phyloP scores from a whole-genome alignment of 92 coral and sea anemone genomes.

The Nematostella vectensis region DNA sequence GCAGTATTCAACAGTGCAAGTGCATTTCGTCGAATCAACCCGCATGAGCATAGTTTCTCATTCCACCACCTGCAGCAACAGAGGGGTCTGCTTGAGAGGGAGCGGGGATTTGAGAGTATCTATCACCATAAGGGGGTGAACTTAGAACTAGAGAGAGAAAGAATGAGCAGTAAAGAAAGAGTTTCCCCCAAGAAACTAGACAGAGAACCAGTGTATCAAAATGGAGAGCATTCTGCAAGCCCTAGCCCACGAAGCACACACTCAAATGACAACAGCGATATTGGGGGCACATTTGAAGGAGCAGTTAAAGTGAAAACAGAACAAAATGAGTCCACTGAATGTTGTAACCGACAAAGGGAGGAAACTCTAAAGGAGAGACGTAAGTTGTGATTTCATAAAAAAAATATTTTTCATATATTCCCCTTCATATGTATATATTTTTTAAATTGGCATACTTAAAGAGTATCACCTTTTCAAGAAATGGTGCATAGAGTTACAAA shows the following conservation, averaged over 20 bases:
- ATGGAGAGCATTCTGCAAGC: slow-evolving; percentile 28
- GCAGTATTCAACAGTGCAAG: slow-evolving; percentile 76
- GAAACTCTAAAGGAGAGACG: slow-evolving; percentile 14
- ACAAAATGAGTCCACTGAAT: slow-evolving; percentile 21
- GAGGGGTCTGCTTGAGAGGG: slow-evolving; percentile 62
- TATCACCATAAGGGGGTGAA: slow-evolving; percentile 42
- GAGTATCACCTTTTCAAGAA: too few species aligned
- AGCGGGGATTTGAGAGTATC: slow-evolving; percentile 50
- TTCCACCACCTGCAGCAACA: slow-evolving; percentile 78
- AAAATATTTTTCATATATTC: too few species aligned
- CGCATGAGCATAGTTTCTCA: slow-evolving; percentile 68
- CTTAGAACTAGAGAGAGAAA: slow-evolving; percentile 49
- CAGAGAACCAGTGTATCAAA: slow-evolving; percentile 30
- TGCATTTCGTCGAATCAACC: slow-evolving; percentile 73
- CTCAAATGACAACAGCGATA: slow-evolving; percentile 30
- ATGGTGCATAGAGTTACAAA: too few species aligned
- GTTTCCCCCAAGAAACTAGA: slow-evolving; percentile 49
- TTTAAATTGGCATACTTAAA: too few species aligned
- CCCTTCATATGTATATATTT: too few species aligned
- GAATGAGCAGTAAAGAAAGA: slow-evolving; percentile 45
- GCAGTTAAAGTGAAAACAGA: slow-evolving; percentile 27
- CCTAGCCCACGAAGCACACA: slow-evolving; percentile 60
- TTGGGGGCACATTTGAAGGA: slow-evolving; percentile 7
- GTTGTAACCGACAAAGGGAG: slow-evolving; percentile 9
- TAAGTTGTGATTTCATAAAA: too few species aligned